Percentiles rank a stretch among this genome's conserved stretches.
Conservation (phyloP, 1,140 invertebrate species). For the Bombus superbus region DNA sequence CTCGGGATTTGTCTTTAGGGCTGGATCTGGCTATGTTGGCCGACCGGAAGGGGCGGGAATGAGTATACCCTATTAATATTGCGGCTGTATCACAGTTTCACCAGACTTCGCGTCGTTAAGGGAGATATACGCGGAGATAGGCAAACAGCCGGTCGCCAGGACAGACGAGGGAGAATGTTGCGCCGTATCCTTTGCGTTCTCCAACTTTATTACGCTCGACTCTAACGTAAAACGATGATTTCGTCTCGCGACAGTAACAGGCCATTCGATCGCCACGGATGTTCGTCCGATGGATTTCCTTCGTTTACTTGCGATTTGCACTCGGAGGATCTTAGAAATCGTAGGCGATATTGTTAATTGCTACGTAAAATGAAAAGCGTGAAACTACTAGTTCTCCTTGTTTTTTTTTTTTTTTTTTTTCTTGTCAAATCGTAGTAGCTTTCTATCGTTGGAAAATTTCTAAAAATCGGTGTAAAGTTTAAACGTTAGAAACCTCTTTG, state of each 20-base stretch:
- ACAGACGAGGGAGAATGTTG: slow-evolving; percentile 1
- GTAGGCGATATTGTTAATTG: not conserved
- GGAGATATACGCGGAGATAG: slow-evolving; percentile 60
- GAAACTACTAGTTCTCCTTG: too few relatives aligned
- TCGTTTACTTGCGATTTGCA: not conserved
- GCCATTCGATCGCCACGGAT: not conserved
- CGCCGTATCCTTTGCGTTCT: slow-evolving; percentile 13
- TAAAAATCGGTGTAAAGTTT: too few relatives aligned
- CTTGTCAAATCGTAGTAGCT: too few relatives aligned
- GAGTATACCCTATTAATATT: slow-evolving; percentile 64
- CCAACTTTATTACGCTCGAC: slow-evolving; percentile 18
- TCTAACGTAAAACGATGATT: slow-evolving; percentile 23
- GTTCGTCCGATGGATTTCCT: not conserved
- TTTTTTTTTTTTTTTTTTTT: too few relatives aligned
- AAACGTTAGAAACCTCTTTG: too few relatives aligned
- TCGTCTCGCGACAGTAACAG: not conserved
- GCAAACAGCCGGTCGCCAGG: slow-evolving; percentile 20
- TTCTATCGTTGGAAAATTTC: too few relatives aligned
- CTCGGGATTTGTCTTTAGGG: slow-evolving; percentile 66
- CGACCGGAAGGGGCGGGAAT: not conserved
- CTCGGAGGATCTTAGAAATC: not conserved
- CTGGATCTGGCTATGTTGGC: slow-evolving; percentile 25
- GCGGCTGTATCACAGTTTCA: slow-evolving; percentile 62
- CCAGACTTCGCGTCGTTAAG: slow-evolving; percentile 58
- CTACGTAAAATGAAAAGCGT: too few relatives aligned